Base-by-base conservation (phyloP, 2,797 vertebrate species). In the Chelonia mydas region DNA sequence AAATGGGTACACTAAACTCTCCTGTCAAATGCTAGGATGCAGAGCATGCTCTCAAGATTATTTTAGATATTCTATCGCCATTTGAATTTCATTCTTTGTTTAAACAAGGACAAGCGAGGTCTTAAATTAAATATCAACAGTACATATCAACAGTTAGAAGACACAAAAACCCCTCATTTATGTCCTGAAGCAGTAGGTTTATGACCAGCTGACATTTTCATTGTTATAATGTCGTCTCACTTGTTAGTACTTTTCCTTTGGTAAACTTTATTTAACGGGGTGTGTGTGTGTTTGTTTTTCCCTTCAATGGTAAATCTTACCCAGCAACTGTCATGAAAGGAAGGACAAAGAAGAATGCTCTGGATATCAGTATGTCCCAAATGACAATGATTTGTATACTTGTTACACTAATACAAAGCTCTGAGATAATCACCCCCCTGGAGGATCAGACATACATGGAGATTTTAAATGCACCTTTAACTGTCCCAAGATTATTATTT, bases 161-260 rank as follows among this genome's bases (percentile, higher is more conserved):
- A 81, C 65, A 92, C 0, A 0, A 90, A 47, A 59, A 41, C 59
- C 81, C 12, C 8, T 65, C 74, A 2, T 50, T 25, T 55, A 65
- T 90, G 94, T 77, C 61, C 85, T 33, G 50, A 90, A 53, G 89
- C 85, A 41, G 11, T 45, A n/a, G 68, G 8, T 61, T 88, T 84
- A 16, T 13, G 55, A 17, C 92, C 86, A 74, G 94, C 49, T 51
- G 33, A 93, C 3, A 81, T 89, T 86, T 91, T 90, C 84, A 53
- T 51, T 50, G 25, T 90, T 94, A 92, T 49, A 50, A 79, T 65
- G 1, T 33, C 77, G 76, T 81, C 51, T 89, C 81, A 28, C 78
- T 81, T 28, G 28, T 81, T 90, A 54, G 59, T 92, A 91, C 57
- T 96, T 94, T 97, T 96, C 83, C 47, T 86, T 11, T 10, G 49